phyloP scores from a whole-genome alignment of 2,888 invertebrate genomes.

The Chymomyza caudatula region DNA sequence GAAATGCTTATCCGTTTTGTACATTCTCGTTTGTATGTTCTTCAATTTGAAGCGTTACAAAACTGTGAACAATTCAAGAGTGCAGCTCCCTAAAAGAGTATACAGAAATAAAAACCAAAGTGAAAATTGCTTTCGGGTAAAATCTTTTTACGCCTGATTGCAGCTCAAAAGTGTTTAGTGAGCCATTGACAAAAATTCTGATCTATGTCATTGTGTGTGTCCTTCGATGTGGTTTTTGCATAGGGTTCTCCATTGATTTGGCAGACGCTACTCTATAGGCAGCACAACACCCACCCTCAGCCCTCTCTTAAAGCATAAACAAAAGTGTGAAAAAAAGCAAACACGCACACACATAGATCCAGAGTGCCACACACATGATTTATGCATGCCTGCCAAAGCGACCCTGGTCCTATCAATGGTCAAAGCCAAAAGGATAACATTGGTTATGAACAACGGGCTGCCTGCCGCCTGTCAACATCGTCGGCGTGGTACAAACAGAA shows the following conservation, averaged over 20 bases:
- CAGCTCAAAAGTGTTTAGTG: constrained; percentile 41
- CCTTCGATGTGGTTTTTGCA: constrained; percentile 4
- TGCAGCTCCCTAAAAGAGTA: neutral
- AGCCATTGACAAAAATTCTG: constrained; percentile 10
- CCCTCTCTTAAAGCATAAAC: constrained; percentile 16
- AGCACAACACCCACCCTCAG: constrained; percentile 24
- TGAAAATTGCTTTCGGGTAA: constrained; percentile 24
- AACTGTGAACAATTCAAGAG: too few species aligned
- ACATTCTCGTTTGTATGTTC: too few species aligned
- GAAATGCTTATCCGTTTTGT: too few species aligned
- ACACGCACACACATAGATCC: constrained; percentile 19
- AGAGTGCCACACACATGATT: neutral
- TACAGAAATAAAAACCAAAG: constrained; percentile 25
- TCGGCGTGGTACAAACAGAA: constrained; percentile 3
- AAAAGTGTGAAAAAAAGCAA: constrained; percentile 37
- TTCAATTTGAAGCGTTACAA: too few species aligned
- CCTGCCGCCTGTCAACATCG: neutral
- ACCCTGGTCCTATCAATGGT: neutral
- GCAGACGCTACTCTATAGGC: constrained; percentile 8
- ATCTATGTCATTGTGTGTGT: neutral
- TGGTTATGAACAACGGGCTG: neutral
- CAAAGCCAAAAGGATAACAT: neutral
- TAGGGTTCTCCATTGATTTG: constrained; percentile 34
- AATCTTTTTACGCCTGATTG: constrained; percentile 70
- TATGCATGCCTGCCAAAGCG: neutral